These are phyloP conservation scores for Agapostemon virescens DNA, from an alignment of 2,888 invertebrate genomes.

Conservation along the genomic window DNA sequence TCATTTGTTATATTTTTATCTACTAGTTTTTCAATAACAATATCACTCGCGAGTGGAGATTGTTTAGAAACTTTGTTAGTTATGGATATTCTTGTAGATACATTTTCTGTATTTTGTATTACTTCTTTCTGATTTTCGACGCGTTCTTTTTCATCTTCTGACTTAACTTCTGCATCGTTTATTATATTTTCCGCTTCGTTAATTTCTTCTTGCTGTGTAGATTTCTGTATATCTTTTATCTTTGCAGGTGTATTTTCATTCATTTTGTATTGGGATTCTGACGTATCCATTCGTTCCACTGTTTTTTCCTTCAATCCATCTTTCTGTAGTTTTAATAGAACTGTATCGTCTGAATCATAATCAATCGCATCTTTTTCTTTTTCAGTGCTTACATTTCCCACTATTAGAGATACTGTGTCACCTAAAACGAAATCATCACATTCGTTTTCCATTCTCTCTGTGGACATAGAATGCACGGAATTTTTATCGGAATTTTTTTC, in stretches of 20 bases:
- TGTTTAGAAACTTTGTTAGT: conserved; percentile 15
- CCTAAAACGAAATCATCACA: conserved; percentile 63
- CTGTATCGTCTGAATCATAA: conserved; percentile 69
- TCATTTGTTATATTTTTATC: background rate
- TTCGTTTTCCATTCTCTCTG: conserved; percentile 55
- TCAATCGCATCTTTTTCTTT: conserved; percentile 44
- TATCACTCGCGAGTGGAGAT: background rate
- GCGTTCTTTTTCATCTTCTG: background rate
- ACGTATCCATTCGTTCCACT: background rate
- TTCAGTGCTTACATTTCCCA: conserved; percentile 38
- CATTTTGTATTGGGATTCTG: conserved; percentile 13
- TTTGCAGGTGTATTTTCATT: conserved; percentile 1
- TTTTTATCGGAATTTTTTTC: conserved; percentile 30
- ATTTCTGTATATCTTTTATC: background rate
- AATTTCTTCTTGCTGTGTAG: background rate
- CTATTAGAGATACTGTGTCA: conserved; percentile 51
- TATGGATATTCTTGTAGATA: conserved; percentile 2
- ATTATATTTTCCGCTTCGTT: background rate
- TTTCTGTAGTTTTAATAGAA: conserved; percentile 47
- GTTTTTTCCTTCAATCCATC: conserved; percentile 16
- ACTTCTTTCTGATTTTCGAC: background rate
- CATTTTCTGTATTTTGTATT: background rate
- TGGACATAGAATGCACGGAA: conserved; percentile 47
- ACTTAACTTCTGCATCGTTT: background rate
- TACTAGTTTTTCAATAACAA: conserved; percentile 8